These are phyloP conservation scores for Sula dactylatra DNA, from an alignment of 2,113 vertebrate species.

Conservation along the genomic window DNA sequence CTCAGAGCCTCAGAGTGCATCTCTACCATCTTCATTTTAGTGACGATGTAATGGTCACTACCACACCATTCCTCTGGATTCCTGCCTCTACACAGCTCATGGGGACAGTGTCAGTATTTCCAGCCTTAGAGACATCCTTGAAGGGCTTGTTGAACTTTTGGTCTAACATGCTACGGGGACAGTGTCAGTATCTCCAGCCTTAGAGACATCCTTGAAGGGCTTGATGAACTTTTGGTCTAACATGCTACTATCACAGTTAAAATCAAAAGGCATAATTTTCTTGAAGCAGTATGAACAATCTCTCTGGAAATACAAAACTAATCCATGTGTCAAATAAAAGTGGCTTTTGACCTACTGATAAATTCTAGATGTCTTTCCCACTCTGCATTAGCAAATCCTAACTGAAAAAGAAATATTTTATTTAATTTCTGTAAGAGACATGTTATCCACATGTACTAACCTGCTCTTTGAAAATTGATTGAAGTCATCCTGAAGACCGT, in stretches of 20 bases:
- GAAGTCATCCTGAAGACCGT: slow-evolving; percentile 90
- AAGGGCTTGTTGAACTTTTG: background rate
- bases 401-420: background rate
- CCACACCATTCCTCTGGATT: background rate
- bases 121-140: background rate
- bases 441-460: slow-evolving; percentile 69
- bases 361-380: background rate
- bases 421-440: background rate
- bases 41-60: background rate
- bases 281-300: background rate
- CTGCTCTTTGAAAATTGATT: slow-evolving; percentile 85
- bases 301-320: background rate
- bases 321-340: background rate
- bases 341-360: background rate
- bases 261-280: background rate
- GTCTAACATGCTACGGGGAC: background rate
- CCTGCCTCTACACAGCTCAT: background rate
- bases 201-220: background rate
- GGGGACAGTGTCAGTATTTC: background rate
- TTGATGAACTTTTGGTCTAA: background rate
- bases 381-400: background rate
- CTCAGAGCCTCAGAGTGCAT: background rate
- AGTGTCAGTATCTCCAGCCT: background rate
- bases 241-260: background rate
- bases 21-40: background rate